Evolutionary conservation across 2,113 vertebrate species (phyloP), one percentile per base, ranked within the genome.

Genomic region (Turnix velox): DNA sequence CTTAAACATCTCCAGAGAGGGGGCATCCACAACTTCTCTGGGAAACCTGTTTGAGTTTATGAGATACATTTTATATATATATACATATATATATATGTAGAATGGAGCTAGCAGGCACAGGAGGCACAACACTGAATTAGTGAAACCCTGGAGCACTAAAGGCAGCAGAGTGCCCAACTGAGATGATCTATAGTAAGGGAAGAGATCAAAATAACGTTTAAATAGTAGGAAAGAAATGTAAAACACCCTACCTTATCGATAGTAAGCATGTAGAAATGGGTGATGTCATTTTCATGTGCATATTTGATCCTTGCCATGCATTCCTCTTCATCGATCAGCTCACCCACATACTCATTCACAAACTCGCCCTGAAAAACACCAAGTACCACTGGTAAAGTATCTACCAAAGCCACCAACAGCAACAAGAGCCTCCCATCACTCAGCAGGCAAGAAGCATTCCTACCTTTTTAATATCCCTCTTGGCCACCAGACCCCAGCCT

Each of bases 231-330:
- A 14, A 3, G 24, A 46, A 27, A 3, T 0, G 39, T 39, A 30
- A 18, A 87, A 82, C n/a, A 76, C 14, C 28, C 3, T 98, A 99
- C 99, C 99, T 99, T 99, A 97, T 99, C 99, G 39, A 99, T 99
- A 46, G 99, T 99, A 78, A 99, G 99, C 99, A 99, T 99, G 96
- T 99, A 99, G 96, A 99, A 99, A 96, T 99, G 98, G 0, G 98
- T 98, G 95, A 99, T 99, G 97, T 99, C 99, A 42, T 99, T 99
- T 91, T 99, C 99, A 15, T 99, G 99, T 6, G 99, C 99, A 7
- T 97, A 97, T 79, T 97, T 98, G 97, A 99, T 99, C 62, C 99
- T 97, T 22, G 98, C 98, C 97, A 98, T 98, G 91, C 99, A 99
- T 69, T 99, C 99, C 95, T 99, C 99, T 95, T 99, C 99, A 48